Evolutionary conservation across 2,797 vertebrate species (phyloP).

Genomic region (Myoxocephalus aenaeus): DNA sequence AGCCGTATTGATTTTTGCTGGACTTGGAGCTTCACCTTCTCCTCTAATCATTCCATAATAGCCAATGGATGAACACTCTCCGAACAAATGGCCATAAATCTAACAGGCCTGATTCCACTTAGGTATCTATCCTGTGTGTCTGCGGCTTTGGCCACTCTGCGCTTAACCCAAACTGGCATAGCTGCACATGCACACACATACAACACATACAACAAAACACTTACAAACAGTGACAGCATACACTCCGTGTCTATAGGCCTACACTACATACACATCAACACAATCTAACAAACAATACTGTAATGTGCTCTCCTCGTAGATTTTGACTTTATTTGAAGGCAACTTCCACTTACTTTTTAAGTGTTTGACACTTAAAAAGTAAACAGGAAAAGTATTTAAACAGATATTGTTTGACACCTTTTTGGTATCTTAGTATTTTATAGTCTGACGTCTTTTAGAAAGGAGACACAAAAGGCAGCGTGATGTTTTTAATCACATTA

Average conservation of each 20-base stretch:
- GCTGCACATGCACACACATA: conserved; percentile 57
- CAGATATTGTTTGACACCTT: conserved; percentile 31
- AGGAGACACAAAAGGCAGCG: conserved; percentile 27
- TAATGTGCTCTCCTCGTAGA: conserved; percentile 33
- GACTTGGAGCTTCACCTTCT: conserved; percentile 99
- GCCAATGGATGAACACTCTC: conserved; percentile 99
- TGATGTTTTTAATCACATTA: conserved; percentile 64
- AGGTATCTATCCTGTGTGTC: conserved; percentile 89
- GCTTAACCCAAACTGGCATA: conserved; percentile 87
- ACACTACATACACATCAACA: conserved; percentile 31
- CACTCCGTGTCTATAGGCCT: conserved; percentile 38
- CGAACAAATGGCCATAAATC: conserved; percentile 99
- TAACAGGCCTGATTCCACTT: conserved; percentile 90
- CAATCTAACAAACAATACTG: conserved; percentile 33
- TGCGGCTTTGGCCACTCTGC: conserved; percentile 81
- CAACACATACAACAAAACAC: conserved; percentile 49
- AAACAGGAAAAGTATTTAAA: conserved; percentile 46
- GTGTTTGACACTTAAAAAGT: conserved; percentile 48
- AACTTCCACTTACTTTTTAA: neutral
- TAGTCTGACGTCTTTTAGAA: conserved; percentile 36
- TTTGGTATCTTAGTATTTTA: conserved; percentile 19
- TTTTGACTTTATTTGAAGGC: conserved; percentile 48
- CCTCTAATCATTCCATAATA: conserved; percentile 99
- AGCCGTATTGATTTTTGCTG: conserved; percentile 99
- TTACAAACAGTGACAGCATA: conserved; percentile 46